Percentiles rank a stretch among this genome's conserved stretches.
These are phyloP conservation scores for Rhabdomys dilectus DNA, from an alignment of 2,113 vertebrate genomes.

Conservation along the genomic window DNA sequence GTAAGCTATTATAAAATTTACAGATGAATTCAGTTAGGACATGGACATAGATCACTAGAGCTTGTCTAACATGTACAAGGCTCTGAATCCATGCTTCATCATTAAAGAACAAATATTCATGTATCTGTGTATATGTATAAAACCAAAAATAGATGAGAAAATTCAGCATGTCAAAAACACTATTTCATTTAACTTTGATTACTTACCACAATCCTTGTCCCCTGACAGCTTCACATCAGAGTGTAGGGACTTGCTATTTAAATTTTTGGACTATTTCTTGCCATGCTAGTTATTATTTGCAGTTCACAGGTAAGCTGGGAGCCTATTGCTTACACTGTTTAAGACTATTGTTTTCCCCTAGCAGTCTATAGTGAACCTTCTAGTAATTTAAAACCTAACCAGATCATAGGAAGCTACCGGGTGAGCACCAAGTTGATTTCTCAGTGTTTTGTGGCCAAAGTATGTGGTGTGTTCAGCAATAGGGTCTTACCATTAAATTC, in stretches of 20 bases:
- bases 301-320: background rate
- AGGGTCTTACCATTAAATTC: background rate
- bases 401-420: background rate
- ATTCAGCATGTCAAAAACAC: constrained; percentile 59
- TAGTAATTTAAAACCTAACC: background rate
- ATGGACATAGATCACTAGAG: background rate
- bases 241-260: background rate
- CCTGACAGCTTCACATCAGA: background rate
- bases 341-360: background rate
- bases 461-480: background rate
- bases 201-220: background rate
- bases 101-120: background rate
- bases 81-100: background rate
- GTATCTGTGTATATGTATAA: background rate
- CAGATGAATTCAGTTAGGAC: constrained; percentile 56
- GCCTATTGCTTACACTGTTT: background rate
- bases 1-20: constrained; percentile 55
- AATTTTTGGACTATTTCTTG: background rate
- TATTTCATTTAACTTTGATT: background rate
- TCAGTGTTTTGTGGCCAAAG: background rate
- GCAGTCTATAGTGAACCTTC: background rate
- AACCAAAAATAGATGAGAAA: constrained; percentile 33
- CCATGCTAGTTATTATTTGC: background rate
- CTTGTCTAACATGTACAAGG: background rate
- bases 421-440: background rate